phyloP scores from a whole-genome alignment of 2,888 invertebrate genomes.

The Cataglyphis albicans region DNA sequence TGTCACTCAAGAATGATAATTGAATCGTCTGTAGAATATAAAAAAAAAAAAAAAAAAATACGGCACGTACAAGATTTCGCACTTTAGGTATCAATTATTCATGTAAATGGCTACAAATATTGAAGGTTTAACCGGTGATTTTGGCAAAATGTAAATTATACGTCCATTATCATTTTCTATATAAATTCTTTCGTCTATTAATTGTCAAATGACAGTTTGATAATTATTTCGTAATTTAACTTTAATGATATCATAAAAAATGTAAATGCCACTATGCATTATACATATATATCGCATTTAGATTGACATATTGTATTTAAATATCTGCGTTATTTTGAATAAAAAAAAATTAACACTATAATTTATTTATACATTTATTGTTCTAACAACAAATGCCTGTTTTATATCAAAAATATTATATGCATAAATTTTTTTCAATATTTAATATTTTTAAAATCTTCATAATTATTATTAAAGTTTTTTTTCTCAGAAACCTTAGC shows the following conservation, averaged over 20 bases:
- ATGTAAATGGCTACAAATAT: conserved; percentile 24
- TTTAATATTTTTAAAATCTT: background rate
- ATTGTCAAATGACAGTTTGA: background rate
- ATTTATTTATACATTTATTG: background rate
- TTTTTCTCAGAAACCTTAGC: background rate
- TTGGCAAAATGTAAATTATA: conserved; percentile 24
- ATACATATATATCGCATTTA: background rate
- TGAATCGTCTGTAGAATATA: background rate
- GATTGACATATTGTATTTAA: background rate
- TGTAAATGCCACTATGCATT: background rate
- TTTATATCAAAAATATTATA: background rate
- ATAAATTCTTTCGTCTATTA: conserved; percentile 4
- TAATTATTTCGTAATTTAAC: background rate
- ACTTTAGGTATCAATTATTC: conserved; percentile 45
- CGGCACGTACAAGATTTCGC: conserved; percentile 27
- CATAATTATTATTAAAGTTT: background rate
- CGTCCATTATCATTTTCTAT: conserved; percentile 5
- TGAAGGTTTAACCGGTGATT: background rate
- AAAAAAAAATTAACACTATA: background rate
- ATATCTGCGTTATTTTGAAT: background rate
- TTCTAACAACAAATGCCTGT: background rate
- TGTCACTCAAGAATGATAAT: conserved; percentile 14
- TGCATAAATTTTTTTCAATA: background rate
- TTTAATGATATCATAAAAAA: background rate
- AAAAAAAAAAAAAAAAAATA: conserved; percentile 48